Base-by-base conservation (phyloP, 2,113 vertebrate genomes). In the Felis chaus region DNA sequence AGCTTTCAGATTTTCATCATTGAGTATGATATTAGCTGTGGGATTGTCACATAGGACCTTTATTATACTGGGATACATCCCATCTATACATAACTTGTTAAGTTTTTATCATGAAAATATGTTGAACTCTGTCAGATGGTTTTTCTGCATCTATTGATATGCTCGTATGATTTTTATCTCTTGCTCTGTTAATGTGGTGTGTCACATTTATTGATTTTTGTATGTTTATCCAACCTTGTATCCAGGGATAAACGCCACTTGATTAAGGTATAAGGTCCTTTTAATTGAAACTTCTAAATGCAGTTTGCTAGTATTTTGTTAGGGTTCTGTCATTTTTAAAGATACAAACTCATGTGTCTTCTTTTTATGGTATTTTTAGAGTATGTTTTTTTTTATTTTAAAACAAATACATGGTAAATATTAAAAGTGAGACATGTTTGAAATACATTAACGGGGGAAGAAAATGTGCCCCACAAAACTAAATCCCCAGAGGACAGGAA, bases 381-480 rank as follows among this genome's bases (percentile, higher is more conserved):
- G 39, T 57, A 69, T 66, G 3, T 71, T 92, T 91, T 83, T 83
- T 57, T 57, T 57, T 23, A 95, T 92, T 95, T 96, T 25, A 87
- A 96, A 94, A 68, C 33, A 19, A 85, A 89, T 21, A 92, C 19
- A 48, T 74, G 31, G 71, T 84, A 91, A 79, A 74, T 94, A 94
- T 69, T 96, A 79, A 69, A 97, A 96, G 57, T 68, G 55, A 96
- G 91, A 96, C 13, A 96, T 21, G 91, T 97, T 63, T 74, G 0
- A 97, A 95, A 91, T 66, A 85, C 36, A 29, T 79, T 48, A 86
- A 96, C 27, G 95, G 69, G 81, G 39, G 82, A 94, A 82, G 48
- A 97, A 96, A 97, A 96, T 76, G 45, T 95, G 31, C 7, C 63
- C 65, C 15, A 55, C 63, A 92, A 85, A 89, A 2, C 39, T 65